phyloP scores from a whole-genome alignment of 1,140 invertebrate genomes.

The Charaxes varanes region DNA sequence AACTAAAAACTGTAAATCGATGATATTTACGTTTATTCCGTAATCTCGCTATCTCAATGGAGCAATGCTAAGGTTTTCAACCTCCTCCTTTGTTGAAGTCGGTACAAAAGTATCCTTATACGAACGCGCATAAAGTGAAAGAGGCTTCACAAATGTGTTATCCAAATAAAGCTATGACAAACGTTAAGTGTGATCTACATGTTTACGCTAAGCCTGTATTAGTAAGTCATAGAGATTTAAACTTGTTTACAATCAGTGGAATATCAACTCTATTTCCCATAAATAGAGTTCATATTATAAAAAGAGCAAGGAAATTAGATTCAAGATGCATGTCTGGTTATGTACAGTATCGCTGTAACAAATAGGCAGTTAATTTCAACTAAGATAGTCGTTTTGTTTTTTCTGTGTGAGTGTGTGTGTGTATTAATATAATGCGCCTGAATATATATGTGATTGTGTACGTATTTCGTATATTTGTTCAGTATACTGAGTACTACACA shows the following conservation, averaged over 20 bases:
- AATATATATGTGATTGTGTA: constrained; percentile 28
- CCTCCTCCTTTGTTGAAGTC: too few species aligned
- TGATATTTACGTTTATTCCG: too few species aligned
- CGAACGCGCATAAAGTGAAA: constrained; percentile 10
- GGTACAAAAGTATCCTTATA: constrained; percentile 6
- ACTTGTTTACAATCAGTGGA: background rate
- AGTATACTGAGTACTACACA: too few species aligned
- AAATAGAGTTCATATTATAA: constrained; percentile 10
- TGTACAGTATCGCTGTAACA: constrained; percentile 29
- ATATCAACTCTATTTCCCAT: constrained; percentile 12
- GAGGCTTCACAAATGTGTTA: constrained; percentile 28
- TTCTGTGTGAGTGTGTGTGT: too few species aligned
- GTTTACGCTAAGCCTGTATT: constrained; percentile 21
- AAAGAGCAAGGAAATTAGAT: constrained; percentile 5
- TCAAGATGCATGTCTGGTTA: constrained; percentile 5
- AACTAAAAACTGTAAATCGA: too few species aligned
- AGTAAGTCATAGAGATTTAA: constrained; percentile 2
- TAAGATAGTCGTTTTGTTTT: constrained; percentile 32
- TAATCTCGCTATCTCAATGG: too few species aligned
- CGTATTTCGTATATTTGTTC: too few species aligned
- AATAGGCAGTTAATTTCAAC: constrained; percentile 28
- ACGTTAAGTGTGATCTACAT: constrained; percentile 26
- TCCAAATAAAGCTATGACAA: constrained; percentile 30
- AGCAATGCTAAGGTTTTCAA: too few species aligned
- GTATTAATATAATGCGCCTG: constrained; percentile 18